Evolutionary conservation across 2,888 invertebrate genomes (phyloP).

Genomic region (Drosophila anomalipes): DNA sequence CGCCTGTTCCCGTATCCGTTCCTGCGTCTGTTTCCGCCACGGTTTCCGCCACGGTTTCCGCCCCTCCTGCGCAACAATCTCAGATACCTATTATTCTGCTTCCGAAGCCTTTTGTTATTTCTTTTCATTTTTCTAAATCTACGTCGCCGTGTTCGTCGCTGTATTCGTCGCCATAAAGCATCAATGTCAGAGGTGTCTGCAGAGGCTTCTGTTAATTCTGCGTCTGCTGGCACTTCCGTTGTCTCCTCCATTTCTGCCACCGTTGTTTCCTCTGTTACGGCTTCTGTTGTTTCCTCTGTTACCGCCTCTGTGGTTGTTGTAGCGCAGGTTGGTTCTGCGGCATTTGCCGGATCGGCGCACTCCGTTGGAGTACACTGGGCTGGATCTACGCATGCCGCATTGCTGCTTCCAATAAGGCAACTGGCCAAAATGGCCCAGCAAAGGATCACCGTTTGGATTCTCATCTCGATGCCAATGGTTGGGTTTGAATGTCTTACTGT

Average conservation of each 20-base stretch:
- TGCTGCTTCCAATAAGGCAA: conserved; percentile 7
- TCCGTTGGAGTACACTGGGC: not conserved
- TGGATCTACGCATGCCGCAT: not conserved
- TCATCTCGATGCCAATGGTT: conserved; percentile 12
- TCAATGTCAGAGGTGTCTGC: not conserved
- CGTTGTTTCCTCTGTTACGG: not conserved
- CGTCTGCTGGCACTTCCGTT: not conserved
- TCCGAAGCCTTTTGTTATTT: too few species aligned
- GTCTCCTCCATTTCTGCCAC: not conserved
- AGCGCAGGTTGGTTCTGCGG: not conserved
- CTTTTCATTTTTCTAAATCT: too few species aligned
- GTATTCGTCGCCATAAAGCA: too few species aligned
- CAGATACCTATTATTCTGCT: too few species aligned
- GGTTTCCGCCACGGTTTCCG: not conserved
- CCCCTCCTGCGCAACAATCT: not conserved
- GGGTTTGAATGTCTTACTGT: conserved; percentile 5
- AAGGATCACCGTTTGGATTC: conserved; percentile 19
- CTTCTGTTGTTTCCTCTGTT: not conserved
- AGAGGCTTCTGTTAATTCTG: not conserved
- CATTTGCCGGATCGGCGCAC: conserved; percentile 1
- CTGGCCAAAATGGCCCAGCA: conserved; percentile 17
- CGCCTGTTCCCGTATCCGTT: too few species aligned
- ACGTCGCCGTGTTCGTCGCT: too few species aligned
- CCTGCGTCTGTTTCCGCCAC: not conserved
- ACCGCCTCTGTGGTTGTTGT: not conserved